Conservation (phyloP, 2,113 vertebrate species). For the Campylomormyrus numenius region DNA sequence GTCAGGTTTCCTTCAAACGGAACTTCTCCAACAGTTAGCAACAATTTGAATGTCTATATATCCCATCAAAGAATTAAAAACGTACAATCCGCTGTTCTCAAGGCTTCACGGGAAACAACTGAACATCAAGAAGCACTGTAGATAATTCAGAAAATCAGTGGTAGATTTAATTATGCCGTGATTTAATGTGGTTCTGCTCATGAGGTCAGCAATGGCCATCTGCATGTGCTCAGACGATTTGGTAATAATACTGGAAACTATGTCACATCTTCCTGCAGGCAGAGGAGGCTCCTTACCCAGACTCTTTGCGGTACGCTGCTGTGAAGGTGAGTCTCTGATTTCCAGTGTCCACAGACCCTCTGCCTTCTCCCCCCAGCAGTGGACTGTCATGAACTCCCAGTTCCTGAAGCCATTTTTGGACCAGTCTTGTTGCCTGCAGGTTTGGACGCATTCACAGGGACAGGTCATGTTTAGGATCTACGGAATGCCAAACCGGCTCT, state of each 20-base stretch:
- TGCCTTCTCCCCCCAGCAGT: constrained; percentile 84
- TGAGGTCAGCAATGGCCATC: background rate
- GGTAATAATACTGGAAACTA: background rate
- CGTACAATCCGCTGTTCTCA: background rate
- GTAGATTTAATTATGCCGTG: background rate
- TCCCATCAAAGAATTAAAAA: background rate
- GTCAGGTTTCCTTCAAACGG: background rate
- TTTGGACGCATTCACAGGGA: background rate
- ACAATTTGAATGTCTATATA: background rate
- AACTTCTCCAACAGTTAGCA: background rate
- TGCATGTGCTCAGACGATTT: background rate
- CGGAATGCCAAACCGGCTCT: background rate
- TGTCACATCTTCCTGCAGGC: background rate
- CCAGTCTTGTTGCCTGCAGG: constrained; percentile 67
- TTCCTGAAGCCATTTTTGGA: constrained; percentile 81
- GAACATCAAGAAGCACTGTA: background rate
- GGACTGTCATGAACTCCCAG: constrained; percentile 93
- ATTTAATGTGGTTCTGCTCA: background rate
- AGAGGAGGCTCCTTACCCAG: constrained; percentile 61
- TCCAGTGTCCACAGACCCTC: constrained; percentile 83
- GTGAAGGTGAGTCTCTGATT: constrained; percentile 71
- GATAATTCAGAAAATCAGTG: background rate
- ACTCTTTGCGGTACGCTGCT: constrained; percentile 68
- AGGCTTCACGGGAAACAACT: background rate
- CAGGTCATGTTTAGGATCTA: background rate